Conservation (phyloP, 2,888 invertebrate genomes). For the Stomorhina lunata region DNA sequence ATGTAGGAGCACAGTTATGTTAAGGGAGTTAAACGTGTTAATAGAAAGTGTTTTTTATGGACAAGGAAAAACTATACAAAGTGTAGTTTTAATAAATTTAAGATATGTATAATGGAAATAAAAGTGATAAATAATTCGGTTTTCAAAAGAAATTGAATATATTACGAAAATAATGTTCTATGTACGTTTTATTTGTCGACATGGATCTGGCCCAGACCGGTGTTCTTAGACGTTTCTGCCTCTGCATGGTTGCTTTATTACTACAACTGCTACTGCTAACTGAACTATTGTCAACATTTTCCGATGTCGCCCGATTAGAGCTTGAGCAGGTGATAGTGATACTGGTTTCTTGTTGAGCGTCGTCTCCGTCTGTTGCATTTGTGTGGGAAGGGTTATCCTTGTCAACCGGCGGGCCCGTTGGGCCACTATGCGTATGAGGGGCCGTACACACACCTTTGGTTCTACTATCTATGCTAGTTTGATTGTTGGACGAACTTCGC, state of each 20-base stretch:
- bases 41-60: too few species aligned
- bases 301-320: constrained; percentile 36
- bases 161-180: constrained; percentile 46
- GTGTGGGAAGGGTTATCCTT: constrained; percentile 43
- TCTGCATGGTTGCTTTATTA: constrained; percentile 83
- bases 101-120: too few species aligned
- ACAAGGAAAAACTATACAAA: constrained; percentile 2
- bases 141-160: background rate
- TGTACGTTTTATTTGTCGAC: constrained; percentile 82
- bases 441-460: constrained; percentile 80
- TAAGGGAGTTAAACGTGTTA: too few species aligned
- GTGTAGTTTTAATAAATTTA: background rate
- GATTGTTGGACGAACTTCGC: constrained; percentile 72
- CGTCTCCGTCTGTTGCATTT: constrained; percentile 1
- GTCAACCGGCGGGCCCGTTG: constrained; percentile 80
- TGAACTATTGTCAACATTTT: constrained; percentile 57
- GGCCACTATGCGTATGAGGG: constrained; percentile 80
- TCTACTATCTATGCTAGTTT: constrained; percentile 76
- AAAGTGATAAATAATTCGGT: background rate
- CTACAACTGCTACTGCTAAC: constrained; percentile 78
- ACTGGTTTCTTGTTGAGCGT: constrained; percentile 35
- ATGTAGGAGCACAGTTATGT: too few species aligned
- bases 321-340: constrained; percentile 42
- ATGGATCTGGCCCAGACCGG: constrained; percentile 91
- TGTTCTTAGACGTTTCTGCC: constrained; percentile 87